Conservation (phyloP, 2,888 invertebrate genomes). For the Leistus spinibarbis region DNA sequence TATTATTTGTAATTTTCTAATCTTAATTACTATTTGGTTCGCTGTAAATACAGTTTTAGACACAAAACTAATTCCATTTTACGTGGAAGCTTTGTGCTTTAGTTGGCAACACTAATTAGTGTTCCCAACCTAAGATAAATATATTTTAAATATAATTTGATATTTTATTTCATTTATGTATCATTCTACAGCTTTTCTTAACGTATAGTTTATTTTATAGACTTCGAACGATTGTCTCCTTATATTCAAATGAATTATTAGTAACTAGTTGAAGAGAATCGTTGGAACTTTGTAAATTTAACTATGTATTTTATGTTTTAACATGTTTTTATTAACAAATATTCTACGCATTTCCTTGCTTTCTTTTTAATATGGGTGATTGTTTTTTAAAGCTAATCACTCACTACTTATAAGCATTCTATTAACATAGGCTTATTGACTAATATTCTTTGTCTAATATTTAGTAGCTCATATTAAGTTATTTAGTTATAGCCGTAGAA, state of each 20-base stretch:
- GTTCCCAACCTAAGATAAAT: background rate
- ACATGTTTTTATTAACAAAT: background rate
- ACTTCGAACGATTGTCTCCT: background rate
- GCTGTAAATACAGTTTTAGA: background rate
- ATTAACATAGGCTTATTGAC: background rate
- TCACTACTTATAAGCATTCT: background rate
- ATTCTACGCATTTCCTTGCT: background rate
- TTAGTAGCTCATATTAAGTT: background rate
- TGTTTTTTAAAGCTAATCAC: background rate
- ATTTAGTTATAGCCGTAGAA: background rate
- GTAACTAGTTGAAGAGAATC: too few relatives aligned
- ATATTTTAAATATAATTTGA: background rate
- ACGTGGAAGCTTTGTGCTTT: background rate
- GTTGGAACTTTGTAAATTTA: background rate
- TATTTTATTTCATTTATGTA: background rate
- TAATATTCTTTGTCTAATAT: background rate
- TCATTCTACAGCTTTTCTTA: background rate
- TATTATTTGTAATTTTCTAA: too few relatives aligned
- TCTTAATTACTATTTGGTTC: too few relatives aligned
- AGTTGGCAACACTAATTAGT: background rate
- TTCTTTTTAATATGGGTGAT: background rate
- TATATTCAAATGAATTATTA: background rate
- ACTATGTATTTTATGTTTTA: background rate
- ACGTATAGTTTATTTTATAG: background rate
- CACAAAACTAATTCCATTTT: background rate